Conservation (phyloP, 2,113 vertebrate species). For the Lota lota region DNA sequence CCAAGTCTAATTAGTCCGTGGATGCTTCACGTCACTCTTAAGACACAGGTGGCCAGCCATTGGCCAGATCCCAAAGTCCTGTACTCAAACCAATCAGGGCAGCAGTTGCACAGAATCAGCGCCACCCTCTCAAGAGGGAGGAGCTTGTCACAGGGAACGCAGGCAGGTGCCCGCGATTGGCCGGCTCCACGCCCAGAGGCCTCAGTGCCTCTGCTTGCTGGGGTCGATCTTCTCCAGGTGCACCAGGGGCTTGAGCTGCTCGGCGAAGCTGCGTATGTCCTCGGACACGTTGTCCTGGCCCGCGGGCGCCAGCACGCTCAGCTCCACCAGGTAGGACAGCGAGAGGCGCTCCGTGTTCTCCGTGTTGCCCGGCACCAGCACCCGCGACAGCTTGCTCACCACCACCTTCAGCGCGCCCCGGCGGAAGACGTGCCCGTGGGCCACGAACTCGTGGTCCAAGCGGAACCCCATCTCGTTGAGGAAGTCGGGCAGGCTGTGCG, state of each 20-base stretch:
- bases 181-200: not conserved
- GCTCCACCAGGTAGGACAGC: slow-evolving; percentile 88
- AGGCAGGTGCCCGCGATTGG: too few species aligned
- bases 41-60: too few species aligned
- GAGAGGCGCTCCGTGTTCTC: slow-evolving; percentile 92
- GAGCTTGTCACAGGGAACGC: too few species aligned
- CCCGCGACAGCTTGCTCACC: slow-evolving; percentile 92
- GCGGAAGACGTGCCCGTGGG: slow-evolving; percentile 91
- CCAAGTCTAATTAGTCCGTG: not conserved
- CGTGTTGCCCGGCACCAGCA: slow-evolving; percentile 88
- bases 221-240: slow-evolving; percentile 97
- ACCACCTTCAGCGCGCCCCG: slow-evolving; percentile 93
- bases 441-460: slow-evolving; percentile 97
- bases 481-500: slow-evolving; percentile 91
- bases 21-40: not conserved
- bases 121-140: too few species aligned
- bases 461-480: slow-evolving; percentile 97
- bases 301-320: slow-evolving; percentile 76
- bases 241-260: slow-evolving; percentile 93
- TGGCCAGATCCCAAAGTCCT: too few species aligned
- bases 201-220: slow-evolving; percentile 80
- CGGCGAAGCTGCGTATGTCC: slow-evolving; percentile 95
- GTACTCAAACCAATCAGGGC: too few species aligned
- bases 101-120: too few species aligned
- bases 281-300: slow-evolving; percentile 84